Base-by-base conservation (phyloP, 2,113 vertebrate species). In the Natator depressus region DNA sequence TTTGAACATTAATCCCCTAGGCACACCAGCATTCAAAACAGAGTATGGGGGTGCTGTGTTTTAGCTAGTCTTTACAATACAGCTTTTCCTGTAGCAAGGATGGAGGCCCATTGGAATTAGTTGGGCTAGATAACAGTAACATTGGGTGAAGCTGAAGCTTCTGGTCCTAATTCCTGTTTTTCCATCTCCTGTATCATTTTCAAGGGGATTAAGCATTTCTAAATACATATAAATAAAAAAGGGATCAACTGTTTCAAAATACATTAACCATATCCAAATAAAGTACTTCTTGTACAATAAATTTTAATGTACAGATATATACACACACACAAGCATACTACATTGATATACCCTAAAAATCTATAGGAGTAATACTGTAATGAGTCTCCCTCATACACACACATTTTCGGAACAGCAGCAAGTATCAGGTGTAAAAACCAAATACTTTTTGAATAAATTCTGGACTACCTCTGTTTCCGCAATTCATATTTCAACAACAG, bases 401-500 rank as follows among this genome's bases (percentile, higher is more conserved):
- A 53, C 35, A 53, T 38, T 81, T 92, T 91, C 80, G 54, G 10
- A 79, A 79, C 42, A 19, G 38, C 50, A 91, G 2, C 16, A 65
- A 88, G 50, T 50, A 62, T 89, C 57, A 25, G 84, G 46, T 53
- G 84, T 14, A 91, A 55, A n/a, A 11, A 51, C 4, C 35, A 38
- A 72, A 46, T 76, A 22, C 16, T 25, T 25, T 76, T 47, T 25
- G 20, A 27, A 76, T 5, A 20, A 46, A 13, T 46, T 46, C 20
- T 27, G 42, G 22, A 47, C 75, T 78, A 78, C 24, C 50, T 87
- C 20, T 12, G 57, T 0, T 0, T 53, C 86, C 93, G 91, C 90
- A 50, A 92, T 53, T 79, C 85, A 38, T 10, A 54, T 91, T 96
- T 90, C 82, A 93, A 87, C 82, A 93, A 87, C 59, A 85, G 50